phyloP scores from a whole-genome alignment of 2,113 vertebrate species.

The Dipodomys spectabilis region DNA sequence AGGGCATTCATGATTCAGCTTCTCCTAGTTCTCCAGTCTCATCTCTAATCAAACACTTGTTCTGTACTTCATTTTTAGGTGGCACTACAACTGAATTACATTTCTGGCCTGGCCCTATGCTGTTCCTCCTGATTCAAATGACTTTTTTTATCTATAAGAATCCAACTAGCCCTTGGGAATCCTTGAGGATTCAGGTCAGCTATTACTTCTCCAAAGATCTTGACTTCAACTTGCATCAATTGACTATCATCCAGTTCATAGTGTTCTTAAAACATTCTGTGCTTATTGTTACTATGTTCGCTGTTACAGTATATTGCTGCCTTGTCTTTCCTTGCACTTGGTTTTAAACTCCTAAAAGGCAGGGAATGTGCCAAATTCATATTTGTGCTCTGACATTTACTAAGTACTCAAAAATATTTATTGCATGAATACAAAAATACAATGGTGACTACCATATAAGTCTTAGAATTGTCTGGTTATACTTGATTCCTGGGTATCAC shows the following conservation, averaged over 20 bases:
- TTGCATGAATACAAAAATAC: background rate
- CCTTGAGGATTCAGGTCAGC: background rate
- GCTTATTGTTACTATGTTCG: background rate
- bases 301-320: background rate
- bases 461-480: background rate
- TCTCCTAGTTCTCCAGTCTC: background rate
- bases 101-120: background rate
- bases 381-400: constrained; percentile 2
- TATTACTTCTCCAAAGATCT: background rate
- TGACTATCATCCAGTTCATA: constrained; percentile 36
- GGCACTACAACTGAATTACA: background rate
- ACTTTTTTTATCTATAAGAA: background rate
- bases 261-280: background rate
- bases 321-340: background rate
- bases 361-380: background rate
- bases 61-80: background rate
- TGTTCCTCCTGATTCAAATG: background rate
- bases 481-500: background rate
- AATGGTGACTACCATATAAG: background rate
- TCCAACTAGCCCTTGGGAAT: background rate
- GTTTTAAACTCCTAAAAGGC: constrained; percentile 24
- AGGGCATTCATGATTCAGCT: background rate
- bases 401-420: background rate
- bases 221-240: constrained; percentile 33
- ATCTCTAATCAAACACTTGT: background rate